These are phyloP conservation scores for Bombus sylvicola DNA, from an alignment of 1,140 invertebrate genomes.

Conservation along the genomic window DNA sequence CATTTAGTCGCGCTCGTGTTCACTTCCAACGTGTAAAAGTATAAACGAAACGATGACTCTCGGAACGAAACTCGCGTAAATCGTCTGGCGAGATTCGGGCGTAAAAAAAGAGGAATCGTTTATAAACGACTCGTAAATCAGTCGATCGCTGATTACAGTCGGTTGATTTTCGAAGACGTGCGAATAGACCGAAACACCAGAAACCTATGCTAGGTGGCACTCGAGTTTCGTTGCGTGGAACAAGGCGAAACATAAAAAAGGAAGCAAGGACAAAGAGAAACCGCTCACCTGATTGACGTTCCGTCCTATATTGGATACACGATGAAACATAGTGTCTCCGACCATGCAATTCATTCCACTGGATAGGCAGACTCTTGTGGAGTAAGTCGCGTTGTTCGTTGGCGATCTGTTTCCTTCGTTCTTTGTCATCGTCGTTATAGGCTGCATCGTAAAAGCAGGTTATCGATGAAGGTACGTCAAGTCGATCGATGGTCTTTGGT, in stretches of 20 bases:
- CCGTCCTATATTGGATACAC: constrained; percentile 27
- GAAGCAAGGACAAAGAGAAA: neutral
- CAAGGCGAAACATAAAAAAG: neutral
- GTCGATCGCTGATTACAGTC: constrained; percentile 25
- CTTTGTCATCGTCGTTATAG: constrained; percentile 47
- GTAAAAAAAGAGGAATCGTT: neutral
- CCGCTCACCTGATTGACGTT: constrained; percentile 58
- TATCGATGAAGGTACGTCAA: neutral
- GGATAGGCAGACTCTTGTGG: neutral
- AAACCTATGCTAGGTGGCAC: too few species aligned
- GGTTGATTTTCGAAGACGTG: constrained; percentile 20
- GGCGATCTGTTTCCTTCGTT: constrained; percentile 21
- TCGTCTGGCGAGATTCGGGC: neutral
- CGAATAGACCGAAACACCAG: neutral
- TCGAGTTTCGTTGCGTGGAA: too few species aligned
- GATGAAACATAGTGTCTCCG: constrained; percentile 1
- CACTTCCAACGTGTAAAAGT: too few species aligned
- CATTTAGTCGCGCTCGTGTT: neutral
- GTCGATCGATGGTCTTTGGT: neutral
- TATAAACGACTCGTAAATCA: constrained; percentile 7
- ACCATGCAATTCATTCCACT: constrained; percentile 30
- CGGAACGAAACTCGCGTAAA: too few species aligned
- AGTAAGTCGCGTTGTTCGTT: neutral
- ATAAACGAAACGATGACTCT: too few species aligned
- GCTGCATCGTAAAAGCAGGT: neutral